Base-by-base conservation (phyloP, 1,140 invertebrate species). In the Manduca sexta region DNA sequence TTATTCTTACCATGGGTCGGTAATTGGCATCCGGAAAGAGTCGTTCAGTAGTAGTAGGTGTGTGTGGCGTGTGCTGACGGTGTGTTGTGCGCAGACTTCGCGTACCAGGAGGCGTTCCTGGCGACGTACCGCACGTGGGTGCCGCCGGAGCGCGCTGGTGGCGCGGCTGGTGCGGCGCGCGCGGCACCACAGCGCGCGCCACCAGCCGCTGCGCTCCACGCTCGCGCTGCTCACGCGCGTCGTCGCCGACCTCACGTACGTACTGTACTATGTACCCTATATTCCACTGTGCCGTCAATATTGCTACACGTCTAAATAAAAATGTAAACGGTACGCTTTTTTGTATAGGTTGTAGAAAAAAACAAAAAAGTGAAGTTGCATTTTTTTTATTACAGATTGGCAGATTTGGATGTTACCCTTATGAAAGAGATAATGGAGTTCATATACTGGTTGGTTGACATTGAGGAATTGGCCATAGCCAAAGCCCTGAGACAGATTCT, bases 41-140 rank as follows among this genome's bases (percentile, higher is more conserved):
- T n/a, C n/a, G n/a, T n/a, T n/a, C n/a, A n/a, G n/a, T n/a, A n/a
- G 35, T 12, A 5, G 31, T 18, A 30, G 15, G 17, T 16, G 38
- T 5, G 43, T 3, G n/a, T 13, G 17, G 43, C 4, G 31, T 17
- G 15, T 11, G 17, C n/a, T 11, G 17, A 14, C 11, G 31, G 37
- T 21, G 41, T 18, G 7, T 40, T 67, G 52, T 74, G 56, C 44
- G 48, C 88, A 95, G 95, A 96, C 86, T 95, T 96, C 79, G 89
- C 95, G 73, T 98, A 97, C 87, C 95, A 97, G 89, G 97, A 98
- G 88, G 97, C 97, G 30, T 99, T 99, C 85, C 89, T 99, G 56
- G 96, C 96, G 15, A 99, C 97, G 33, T 99, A 98, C 84, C 90
- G 97, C 60, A 98, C 97, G 48, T 98, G 98, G 86, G 92, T 98